Evolutionary conservation across 1,140 invertebrate genomes (phyloP), one percentile per base, ranked within the genome.

Genomic region (Drosophila orosa): DNA sequence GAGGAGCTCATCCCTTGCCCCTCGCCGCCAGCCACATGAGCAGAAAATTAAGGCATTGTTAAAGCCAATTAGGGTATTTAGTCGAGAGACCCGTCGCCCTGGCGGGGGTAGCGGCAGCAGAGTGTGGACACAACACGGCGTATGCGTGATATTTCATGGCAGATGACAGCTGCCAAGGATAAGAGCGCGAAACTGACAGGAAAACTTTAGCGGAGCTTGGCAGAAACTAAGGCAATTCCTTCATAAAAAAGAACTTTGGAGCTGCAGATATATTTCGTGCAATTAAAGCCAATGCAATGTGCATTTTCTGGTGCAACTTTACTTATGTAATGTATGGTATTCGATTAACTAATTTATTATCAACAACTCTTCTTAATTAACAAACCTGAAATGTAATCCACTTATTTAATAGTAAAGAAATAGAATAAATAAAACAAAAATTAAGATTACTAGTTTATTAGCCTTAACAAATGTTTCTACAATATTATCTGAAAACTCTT

Each of bases 11-110:
- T 47, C 40, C 17, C 47, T 33, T 52, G 56, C 31, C 19, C 44
- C 17, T 31, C 47, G 47, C 29, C 19, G 19, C 31, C 50, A 35
- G 13, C n/a, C 31, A 24, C 50, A 63, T 63, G 57, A 79, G 75
- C 58, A 79, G 45, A 89, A 82, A 83, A 89, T 87, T 74, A 83
- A 67, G 63, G 84, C 84, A 87, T 87, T 86, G 83, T 86, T 76
- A 66, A 78, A 80, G 84, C 75, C 79, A 86, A 86, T 86, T 86
- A 86, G 60, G 81, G 82, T 79, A 83, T 83, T 86, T 79, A 83
- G 71, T 67, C 33, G 76, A 83, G 63, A 57, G 63, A 44, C 45
- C 27, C 63, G n/a, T 22, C 19, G 35, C 57, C 5, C 29, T 35
- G 31, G 8, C 19, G 24, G 50, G 13, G 31, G 31, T 15, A 35